Evolutionary conservation across 2,888 invertebrate genomes (phyloP).

Genomic region (Conomelus anceps): DNA sequence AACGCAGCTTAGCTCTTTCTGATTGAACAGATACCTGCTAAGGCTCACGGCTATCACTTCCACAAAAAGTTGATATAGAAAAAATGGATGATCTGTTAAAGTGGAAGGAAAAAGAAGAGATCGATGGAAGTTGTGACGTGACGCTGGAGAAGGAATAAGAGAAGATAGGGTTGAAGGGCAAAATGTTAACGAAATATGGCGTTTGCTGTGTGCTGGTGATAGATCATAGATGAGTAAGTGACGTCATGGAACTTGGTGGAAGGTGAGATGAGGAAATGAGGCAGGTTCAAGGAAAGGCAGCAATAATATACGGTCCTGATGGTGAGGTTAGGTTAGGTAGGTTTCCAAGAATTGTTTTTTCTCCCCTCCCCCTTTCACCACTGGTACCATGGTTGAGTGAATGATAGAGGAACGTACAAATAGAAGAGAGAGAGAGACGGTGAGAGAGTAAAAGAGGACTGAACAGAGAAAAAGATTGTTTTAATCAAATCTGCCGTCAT

Average conservation of each 20-base stretch:
- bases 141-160: neutral
- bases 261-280: neutral
- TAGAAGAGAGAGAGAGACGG: neutral
- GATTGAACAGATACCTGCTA: too few species aligned
- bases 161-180: neutral
- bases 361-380: neutral
- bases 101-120: too few species aligned
- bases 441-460: neutral
- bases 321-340: neutral
- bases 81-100: too few species aligned
- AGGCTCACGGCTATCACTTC: too few species aligned
- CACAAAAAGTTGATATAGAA: too few species aligned
- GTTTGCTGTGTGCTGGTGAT: neutral
- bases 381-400: neutral
- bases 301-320: neutral
- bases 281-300: neutral
- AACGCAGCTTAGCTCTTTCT: too few species aligned
- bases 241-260: neutral
- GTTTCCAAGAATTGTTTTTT: neutral
- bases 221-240: conserved; percentile 9
- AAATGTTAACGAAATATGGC: neutral
- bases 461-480: neutral
- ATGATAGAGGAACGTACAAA: neutral
- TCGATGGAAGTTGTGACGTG: neutral
- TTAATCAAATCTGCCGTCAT: neutral